phyloP scores from a whole-genome alignment of 2,113 vertebrate species.

The Penelope pileata region DNA sequence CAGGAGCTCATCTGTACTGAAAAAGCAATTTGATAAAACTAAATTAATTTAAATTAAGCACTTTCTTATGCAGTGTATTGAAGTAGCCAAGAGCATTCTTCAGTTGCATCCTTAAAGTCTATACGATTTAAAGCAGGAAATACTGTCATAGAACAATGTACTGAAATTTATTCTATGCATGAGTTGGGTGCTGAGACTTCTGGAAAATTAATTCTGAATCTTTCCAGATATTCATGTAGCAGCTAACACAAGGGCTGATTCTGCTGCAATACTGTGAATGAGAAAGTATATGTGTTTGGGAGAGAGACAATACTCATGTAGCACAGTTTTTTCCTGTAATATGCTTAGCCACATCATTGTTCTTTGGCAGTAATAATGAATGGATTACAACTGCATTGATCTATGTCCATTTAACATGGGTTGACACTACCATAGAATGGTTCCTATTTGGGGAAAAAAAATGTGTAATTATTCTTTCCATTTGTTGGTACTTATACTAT shows the following conservation, averaged over 20 bases:
- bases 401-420: not conserved
- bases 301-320: fast-evolving
- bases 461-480: not conserved
- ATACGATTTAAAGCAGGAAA: not conserved
- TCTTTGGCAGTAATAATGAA: not conserved
- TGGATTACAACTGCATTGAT: not conserved
- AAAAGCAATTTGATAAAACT: not conserved
- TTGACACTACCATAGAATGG: not conserved
- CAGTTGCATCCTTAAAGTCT: not conserved
- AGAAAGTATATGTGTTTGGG: not conserved
- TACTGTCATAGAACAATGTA: not conserved
- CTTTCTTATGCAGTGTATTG: not conserved
- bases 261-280: not conserved
- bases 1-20: not conserved
- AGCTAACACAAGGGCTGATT: not conserved
- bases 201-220: not conserved
- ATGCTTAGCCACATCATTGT: not conserved
- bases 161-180: not conserved
- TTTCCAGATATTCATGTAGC: not conserved
- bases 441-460: not conserved
- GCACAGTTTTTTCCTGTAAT: not conserved
- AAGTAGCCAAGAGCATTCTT: not conserved
- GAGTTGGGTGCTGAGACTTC: not conserved
- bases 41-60: not conserved
- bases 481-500: not conserved